Percentiles rank a stretch among this genome's conserved stretches.
These are phyloP conservation scores for Oncorhynchus mykiss DNA, from an alignment of 2,113 vertebrate genomes.

Conservation along the genomic window DNA sequence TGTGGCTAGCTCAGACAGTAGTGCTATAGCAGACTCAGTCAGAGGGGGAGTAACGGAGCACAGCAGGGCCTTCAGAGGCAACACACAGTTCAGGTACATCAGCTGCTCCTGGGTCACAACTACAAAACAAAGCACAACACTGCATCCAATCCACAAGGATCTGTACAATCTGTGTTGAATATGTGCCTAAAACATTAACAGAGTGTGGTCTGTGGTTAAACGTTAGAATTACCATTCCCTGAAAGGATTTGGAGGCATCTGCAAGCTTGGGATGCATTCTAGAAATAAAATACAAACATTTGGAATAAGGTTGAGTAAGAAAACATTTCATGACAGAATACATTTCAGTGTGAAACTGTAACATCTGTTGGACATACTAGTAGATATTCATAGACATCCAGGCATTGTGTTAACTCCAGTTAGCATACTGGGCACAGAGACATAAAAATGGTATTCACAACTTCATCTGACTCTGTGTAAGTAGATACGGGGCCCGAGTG, in stretches of 20 bases:
- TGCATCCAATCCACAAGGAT: too few species aligned
- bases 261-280: constrained; percentile 81
- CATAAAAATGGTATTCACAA: too few species aligned
- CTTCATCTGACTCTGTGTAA: too few species aligned
- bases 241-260: constrained; percentile 77
- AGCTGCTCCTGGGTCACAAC: constrained; percentile 68
- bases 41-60: constrained; percentile 45
- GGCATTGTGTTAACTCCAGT: too few species aligned
- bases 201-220: not conserved
- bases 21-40: constrained; percentile 60
- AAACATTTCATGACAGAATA: too few species aligned
- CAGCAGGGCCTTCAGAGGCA: constrained; percentile 68
- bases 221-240: constrained; percentile 68
- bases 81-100: constrained; percentile 65
- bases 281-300: constrained; percentile 23
- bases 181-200: not conserved
- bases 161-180: too few species aligned
- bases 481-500: too few species aligned
- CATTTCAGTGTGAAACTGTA: too few species aligned
- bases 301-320: too few species aligned
- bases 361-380: not conserved
- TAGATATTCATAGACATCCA: too few species aligned
- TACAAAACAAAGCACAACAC: constrained; percentile 32
- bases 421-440: too few species aligned
- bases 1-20: constrained; percentile 74